phyloP scores from a whole-genome alignment of 2,888 invertebrate species.

The Carcina quercana region DNA sequence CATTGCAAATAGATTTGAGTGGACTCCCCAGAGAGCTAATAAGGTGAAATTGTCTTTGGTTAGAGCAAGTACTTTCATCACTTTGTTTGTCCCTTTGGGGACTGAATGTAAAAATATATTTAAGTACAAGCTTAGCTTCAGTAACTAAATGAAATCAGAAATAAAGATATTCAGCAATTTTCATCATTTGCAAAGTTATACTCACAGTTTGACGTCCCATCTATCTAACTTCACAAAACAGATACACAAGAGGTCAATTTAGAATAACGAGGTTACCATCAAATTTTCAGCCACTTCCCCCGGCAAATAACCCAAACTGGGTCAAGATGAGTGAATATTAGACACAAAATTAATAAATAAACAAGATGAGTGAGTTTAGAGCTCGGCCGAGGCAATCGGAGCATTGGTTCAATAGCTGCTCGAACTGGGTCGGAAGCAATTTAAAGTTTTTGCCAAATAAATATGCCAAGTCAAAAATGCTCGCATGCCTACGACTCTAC shows the following conservation, averaged over 20 bases:
- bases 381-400: slow-evolving; percentile 46
- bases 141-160: too few relatives aligned
- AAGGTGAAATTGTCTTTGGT: slow-evolving; percentile 8
- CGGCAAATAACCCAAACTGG: slow-evolving; percentile 15
- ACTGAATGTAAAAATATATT: too few relatives aligned
- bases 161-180: too few relatives aligned
- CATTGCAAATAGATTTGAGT: too few relatives aligned
- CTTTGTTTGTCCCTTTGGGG: too few relatives aligned
- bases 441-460: slow-evolving; percentile 68
- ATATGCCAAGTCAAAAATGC: slow-evolving; percentile 58
- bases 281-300: background rate
- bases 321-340: slow-evolving; percentile 29
- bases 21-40: slow-evolving; percentile 6
- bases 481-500: slow-evolving; percentile 36
- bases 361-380: slow-evolving; percentile 39
- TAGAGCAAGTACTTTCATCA: background rate
- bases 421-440: slow-evolving; percentile 66
- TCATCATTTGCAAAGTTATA: too few relatives aligned
- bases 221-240: too few relatives aligned
- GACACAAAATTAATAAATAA: slow-evolving; percentile 35
- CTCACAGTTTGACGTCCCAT: too few relatives aligned
- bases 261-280: background rate
- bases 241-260: too few relatives aligned
- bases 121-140: too few relatives aligned
- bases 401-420: slow-evolving; percentile 55